A percentile compares a stretch with the other conserved stretches of the same genome.
Evolutionary conservation across 2,888 invertebrate genomes (phyloP).

Genomic region (Seira ritae): DNA sequence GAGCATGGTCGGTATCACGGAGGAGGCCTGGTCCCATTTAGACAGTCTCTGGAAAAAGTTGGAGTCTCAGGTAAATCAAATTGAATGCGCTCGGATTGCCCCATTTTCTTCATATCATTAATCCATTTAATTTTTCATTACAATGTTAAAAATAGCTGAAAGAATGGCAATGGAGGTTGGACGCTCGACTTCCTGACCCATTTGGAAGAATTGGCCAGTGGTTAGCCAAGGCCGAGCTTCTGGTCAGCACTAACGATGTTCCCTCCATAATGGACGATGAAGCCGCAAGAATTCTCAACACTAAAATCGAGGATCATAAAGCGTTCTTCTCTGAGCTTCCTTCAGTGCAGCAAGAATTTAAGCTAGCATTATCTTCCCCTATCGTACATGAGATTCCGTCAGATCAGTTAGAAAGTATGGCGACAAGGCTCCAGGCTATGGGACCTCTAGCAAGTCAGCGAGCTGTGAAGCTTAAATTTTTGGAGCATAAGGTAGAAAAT

Average conservation of each 20-base stretch:
- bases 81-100: not conserved
- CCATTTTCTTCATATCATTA: not conserved
- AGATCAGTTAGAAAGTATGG: conserved; percentile 89
- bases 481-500: conserved; percentile 85
- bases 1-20: conserved; percentile 87
- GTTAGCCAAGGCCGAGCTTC: conserved; percentile 90
- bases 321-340: conserved; percentile 91
- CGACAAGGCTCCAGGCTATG: conserved; percentile 85
- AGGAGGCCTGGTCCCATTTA: conserved; percentile 90
- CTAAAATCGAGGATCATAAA: conserved; percentile 92
- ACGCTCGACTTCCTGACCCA: conserved; percentile 89
- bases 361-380: conserved; percentile 83
- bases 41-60: conserved; percentile 88
- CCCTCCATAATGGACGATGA: conserved; percentile 91
- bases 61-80: conserved; percentile 78
- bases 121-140: not conserved
- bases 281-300: conserved; percentile 90
- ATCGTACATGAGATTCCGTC: conserved; percentile 84
- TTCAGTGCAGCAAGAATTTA: conserved; percentile 85
- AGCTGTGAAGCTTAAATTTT: conserved; percentile 89
- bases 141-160: conserved; percentile 80
- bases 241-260: conserved; percentile 80
- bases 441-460: conserved; percentile 87
- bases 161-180: conserved; percentile 93
- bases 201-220: conserved; percentile 92